Evolutionary conservation across 2,113 vertebrate genomes (phyloP).

Genomic region (Lycaon pictus): DNA sequence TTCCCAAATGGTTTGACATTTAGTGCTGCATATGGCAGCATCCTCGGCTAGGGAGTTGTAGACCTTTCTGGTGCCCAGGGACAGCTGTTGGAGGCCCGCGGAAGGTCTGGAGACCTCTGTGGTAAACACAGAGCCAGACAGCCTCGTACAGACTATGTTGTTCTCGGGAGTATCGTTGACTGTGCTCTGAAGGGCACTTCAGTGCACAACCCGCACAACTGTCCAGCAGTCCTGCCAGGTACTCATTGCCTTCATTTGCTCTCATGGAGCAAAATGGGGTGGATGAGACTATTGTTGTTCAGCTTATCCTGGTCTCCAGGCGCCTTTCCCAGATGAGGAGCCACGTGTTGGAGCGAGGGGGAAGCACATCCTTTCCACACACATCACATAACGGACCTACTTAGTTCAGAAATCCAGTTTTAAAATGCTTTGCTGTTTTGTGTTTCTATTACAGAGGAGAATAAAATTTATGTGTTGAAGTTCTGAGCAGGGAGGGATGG

Average conservation of each 20-base stretch:
- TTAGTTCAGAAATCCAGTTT: background rate
- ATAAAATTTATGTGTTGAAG: background rate
- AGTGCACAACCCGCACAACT: background rate
- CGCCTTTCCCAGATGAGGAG: background rate
- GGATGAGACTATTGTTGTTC: background rate
- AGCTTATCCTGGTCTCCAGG: background rate
- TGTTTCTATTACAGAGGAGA: background rate
- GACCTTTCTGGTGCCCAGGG: background rate
- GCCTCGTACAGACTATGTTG: background rate
- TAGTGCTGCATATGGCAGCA: background rate
- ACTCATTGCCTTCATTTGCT: background rate
- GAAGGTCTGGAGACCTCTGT: background rate
- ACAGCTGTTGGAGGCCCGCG: no score
- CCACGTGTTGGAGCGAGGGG: background rate
- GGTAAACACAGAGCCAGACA: background rate
- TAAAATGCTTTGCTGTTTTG: background rate
- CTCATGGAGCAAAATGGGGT: background rate
- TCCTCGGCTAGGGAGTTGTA: background rate
- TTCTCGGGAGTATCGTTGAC: fast-evolving
- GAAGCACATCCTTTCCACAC: background rate
- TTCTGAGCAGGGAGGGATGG: background rate
- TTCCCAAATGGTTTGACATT: background rate
- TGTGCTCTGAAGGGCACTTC: background rate
- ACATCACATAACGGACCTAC: background rate
- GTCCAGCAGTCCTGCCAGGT: background rate